Base-by-base conservation (phyloP, 2,113 vertebrate genomes). In the Chaetorhynchus papuensis region DNA sequence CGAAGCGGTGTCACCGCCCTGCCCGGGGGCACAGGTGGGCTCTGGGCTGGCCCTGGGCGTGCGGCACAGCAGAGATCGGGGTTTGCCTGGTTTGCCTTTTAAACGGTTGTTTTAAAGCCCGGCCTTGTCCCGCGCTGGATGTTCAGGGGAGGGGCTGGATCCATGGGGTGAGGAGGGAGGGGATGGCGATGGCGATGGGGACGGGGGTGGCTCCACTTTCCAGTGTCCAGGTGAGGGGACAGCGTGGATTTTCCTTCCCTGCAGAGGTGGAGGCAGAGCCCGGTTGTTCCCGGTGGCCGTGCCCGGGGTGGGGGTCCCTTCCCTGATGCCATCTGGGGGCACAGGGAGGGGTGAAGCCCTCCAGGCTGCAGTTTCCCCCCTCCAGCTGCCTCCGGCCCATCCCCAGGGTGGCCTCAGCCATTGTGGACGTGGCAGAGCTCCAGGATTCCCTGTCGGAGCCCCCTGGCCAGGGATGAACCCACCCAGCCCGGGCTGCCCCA, bases 271-370 rank as follows among this genome's bases (percentile, higher is more conserved):
- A 26, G 35, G 44, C 66, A 30, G 50, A 45, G 57, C 82, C 69
- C 0, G 2, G 23, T 6, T 20, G 33, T 11, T 21, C 28, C 5
- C 7, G 0, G 1, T 2, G 20, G 28, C 77, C 16, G 3, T 66
- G 37, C 28, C 57, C 0, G 0, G 30, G 21, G 1, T 13, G 2
- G n/a, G 59, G 59, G 6, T 85, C 53, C 31, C 12, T 42, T 13
- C 44, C 61, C 90, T 9, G 24, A 10, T 13, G 56, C 54, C 37
- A 1, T 6, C 3, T 4, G 10, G 15, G 41, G 61, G 28, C 31
- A 3, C 3, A 2, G 50, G 45, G 66, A 56, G 15, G n/a, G 56
- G 13, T 30, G 59, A 74, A 10, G 4, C 61, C 60, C 52, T 21
- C 53, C 20, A 10, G 35, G 83, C 61, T 37, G 41, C 8, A 1